Base-by-base conservation (phyloP, 1,140 invertebrate genomes). In the Bathynomus jamesi region DNA sequence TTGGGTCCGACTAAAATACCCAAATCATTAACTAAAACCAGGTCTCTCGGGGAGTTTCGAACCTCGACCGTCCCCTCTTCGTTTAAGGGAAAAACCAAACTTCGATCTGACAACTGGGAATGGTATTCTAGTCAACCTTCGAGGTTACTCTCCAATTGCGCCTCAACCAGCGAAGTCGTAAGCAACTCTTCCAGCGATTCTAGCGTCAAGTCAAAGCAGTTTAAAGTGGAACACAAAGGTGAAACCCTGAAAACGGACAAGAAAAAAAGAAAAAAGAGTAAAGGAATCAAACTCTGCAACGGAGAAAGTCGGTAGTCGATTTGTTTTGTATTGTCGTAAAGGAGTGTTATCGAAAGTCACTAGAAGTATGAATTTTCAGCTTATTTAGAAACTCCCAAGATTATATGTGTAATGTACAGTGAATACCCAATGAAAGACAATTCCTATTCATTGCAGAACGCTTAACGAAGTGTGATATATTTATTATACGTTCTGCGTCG, bases 111-210 rank as follows among this genome's bases (percentile, higher is more conserved):
- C 40, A 53, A 53, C 21, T 53, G 40, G 40, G 40, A 53, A 21
- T 53, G 40, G 40, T 53, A 53, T 53, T 53, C 40, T 53, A 53
- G 40, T 53, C 40, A 53, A 53, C 40, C 40, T 53, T 53, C 40
- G 13, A 11, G 40, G 21, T 21, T 53, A 17, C 21, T 53, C 13
- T 21, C 40, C 11, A 53, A 53, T 17, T 17, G 40, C 21, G 2
- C 2, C 21, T 53, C 40, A 17, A 53, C 40, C 5, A n/a, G n/a
- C n/a, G 40, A 53, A 21, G 21, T 53, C 13, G 5, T 53, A 3
- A 53, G 40, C 5, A 53, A 53, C 21, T 53, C 40, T 53, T 53
- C 40, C 21, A 53, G 40, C 21, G 40, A 53, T 53, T 53, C 40
- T 53, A 53, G 21, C 21, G 40, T 11, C 21, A 53, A 53, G 21